phyloP scores from a whole-genome alignment of 2,797 vertebrate genomes.

The Trichosurus vulpecula region DNA sequence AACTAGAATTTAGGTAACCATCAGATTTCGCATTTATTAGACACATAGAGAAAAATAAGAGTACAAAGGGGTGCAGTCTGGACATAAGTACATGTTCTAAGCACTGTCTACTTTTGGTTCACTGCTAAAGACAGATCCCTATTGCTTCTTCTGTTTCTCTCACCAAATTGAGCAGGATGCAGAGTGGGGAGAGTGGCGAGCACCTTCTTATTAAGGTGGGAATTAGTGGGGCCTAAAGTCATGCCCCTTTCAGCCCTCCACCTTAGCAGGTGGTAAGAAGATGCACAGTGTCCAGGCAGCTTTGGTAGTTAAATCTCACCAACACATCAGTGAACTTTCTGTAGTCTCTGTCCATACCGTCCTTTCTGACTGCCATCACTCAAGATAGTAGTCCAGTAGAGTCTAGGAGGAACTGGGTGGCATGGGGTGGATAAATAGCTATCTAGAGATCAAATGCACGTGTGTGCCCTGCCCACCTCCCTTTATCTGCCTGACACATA shows the following conservation, averaged over 20 bases:
- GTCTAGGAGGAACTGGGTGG: background rate
- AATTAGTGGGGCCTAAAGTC: background rate
- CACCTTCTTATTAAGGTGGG: background rate
- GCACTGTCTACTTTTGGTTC: no score
- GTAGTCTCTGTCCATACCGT: background rate
- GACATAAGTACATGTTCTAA: no score
- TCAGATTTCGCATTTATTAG: no score
- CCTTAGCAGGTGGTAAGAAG: background rate
- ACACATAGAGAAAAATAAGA: no score
- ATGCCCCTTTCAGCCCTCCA: background rate
- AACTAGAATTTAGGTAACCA: no score
- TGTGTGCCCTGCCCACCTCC: background rate
- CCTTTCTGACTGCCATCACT: background rate
- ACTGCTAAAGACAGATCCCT: no score
- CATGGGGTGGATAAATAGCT: background rate
- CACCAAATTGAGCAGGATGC: no score
- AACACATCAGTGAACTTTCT: background rate
- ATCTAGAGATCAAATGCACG: background rate
- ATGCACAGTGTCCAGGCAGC: background rate
- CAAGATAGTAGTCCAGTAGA: background rate
- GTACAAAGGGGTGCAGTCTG: no score
- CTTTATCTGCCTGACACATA: background rate
- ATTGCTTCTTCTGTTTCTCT: no score
- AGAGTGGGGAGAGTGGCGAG: background rate
- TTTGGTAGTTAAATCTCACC: background rate